Evolutionary conservation across 2,113 vertebrate species (phyloP), one percentile per base, ranked within the genome.

Genomic region (Sceloporus undulatus): DNA sequence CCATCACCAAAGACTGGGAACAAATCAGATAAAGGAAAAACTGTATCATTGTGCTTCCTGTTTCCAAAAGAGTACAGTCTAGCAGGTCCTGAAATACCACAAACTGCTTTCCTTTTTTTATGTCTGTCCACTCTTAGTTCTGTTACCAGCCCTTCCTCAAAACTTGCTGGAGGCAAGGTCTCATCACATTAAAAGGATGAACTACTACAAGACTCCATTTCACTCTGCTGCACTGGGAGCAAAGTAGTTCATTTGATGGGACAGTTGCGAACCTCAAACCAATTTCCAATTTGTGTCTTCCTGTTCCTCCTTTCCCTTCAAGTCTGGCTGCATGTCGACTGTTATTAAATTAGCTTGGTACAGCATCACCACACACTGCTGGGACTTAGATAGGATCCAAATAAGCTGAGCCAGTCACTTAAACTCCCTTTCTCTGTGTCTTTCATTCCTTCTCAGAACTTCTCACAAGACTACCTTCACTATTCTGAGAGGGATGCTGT

Each of bases 201-300:
- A 88, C 62, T 88, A n/a, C 81, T 84, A 40, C 74, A 78, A 84
- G 74, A 88, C 80, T 88, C 87, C 82, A 88, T 88, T 88, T 84
- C 87, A 84, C 29, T 88, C 87, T 84, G 87, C 74, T 88, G 74
- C 65, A 78, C 80, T 70, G 48, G 87, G 62, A 88, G 81, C 81
- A 68, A 77, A 88, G 40, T 73, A 42, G 81, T 78, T 88, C 70
- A 88, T 88, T 88, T 88, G 87, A 88, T 88, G 81, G 87, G 81
- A 88, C 87, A 88, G 81, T 88, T 78, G 81, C 34, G 87, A 83
- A 83, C 87, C 74, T 88, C 87, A 88, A 84, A 88, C 87, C 81
- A 84, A 88, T 88, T 84, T 88, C 81, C 87, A 88, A 84, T 88
- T 88, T 88, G 87, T 78, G 74, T 84, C 82, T 88, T 88, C 62